These are phyloP conservation scores for Parotia lawesii DNA, from an alignment of 2,113 vertebrate species.

Conservation along the genomic window DNA sequence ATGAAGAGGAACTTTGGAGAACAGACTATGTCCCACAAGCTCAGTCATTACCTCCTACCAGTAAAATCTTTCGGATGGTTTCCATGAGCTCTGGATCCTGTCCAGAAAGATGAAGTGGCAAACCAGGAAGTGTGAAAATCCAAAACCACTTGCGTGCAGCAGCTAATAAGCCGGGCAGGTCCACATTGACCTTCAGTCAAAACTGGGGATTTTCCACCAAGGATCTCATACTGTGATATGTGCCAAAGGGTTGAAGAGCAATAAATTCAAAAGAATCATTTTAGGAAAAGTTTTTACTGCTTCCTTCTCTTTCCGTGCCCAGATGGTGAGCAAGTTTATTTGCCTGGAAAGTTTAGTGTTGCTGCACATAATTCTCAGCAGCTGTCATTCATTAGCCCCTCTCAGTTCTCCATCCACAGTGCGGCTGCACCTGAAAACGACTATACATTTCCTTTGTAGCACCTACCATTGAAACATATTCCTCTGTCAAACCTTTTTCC, in stretches of 20 bases:
- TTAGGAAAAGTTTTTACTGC: background rate
- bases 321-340: background rate
- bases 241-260: background rate
- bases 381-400: background rate
- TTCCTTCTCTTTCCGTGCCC: background rate
- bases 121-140: conserved; percentile 4
- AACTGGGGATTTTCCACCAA: background rate
- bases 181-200: background rate
- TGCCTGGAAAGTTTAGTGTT: background rate
- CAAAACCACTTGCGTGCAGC: background rate
- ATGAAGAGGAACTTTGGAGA: conserved; percentile 66
- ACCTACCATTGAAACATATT: background rate
- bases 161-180: background rate
- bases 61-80: background rate
- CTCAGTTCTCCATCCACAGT: background rate
- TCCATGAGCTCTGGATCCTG: background rate
- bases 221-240: background rate
- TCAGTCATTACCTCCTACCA: background rate
- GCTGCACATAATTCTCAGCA: background rate
- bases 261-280: background rate
- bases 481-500: background rate
- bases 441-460: background rate
- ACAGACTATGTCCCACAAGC: background rate
- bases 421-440: background rate
- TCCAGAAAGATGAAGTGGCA: background rate